phyloP scores from a whole-genome alignment of 2,797 vertebrate genomes.

The Brotula barbata region DNA sequence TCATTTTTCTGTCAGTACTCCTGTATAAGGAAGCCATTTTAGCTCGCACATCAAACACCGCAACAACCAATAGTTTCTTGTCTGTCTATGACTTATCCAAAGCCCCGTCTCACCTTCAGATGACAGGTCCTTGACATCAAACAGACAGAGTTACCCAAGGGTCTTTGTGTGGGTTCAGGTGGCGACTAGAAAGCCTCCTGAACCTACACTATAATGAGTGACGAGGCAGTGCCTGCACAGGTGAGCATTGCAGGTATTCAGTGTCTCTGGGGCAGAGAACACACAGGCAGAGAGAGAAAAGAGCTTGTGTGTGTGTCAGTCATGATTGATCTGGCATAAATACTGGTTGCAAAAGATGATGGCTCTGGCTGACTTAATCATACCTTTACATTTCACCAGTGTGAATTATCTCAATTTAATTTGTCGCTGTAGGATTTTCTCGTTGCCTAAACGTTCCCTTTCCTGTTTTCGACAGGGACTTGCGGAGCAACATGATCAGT shows the following conservation, averaged over 20 bases:
- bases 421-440: slow-evolving; percentile 13
- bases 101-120: slow-evolving; percentile 37
- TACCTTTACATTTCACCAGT: background rate
- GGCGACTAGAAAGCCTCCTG: slow-evolving; percentile 58
- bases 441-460: slow-evolving; percentile 4
- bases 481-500: slow-evolving; percentile 94
- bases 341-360: background rate
- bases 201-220: slow-evolving; percentile 67
- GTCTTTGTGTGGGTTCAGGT: slow-evolving; percentile 75
- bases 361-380: background rate
- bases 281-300: slow-evolving; percentile 4
- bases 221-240: slow-evolving; percentile 65
- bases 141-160: slow-evolving; percentile 65
- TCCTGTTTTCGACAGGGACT: slow-evolving; percentile 80
- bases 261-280: slow-evolving; percentile 70
- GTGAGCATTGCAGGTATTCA: slow-evolving; percentile 72
- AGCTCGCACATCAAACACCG: slow-evolving; percentile 63
- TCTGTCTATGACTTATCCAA: slow-evolving; percentile 47
- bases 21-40: slow-evolving; percentile 13
- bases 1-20: slow-evolving; percentile 60
- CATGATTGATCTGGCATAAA: background rate
- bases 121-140: slow-evolving; percentile 75
- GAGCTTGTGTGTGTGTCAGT: slow-evolving; percentile 15
- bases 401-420: background rate
- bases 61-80: slow-evolving; percentile 32